Evolutionary conservation across 2,797 vertebrate genomes (phyloP).

Genomic region (Pipistrellus nathusii): DNA sequence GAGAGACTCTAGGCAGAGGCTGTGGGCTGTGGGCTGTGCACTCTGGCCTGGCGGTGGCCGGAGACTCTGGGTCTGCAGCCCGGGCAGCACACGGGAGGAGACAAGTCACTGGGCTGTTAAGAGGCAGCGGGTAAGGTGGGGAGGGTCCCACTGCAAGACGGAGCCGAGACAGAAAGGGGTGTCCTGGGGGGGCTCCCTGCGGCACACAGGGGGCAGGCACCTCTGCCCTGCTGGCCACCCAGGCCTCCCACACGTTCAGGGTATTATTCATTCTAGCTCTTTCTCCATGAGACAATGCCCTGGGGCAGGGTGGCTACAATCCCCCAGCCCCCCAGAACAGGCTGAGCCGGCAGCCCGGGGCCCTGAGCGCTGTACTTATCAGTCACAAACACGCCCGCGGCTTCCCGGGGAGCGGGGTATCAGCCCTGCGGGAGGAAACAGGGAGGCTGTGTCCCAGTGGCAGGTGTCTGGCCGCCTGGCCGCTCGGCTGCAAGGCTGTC

Average conservation of each 20-base stretch:
- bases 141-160: background rate
- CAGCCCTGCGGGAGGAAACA: constrained; percentile 7
- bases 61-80: background rate
- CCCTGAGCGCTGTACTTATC: background rate
- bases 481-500: background rate
- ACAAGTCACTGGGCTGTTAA: constrained; percentile 39
- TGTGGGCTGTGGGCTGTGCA: background rate
- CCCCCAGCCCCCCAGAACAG: background rate
- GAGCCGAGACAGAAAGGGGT: background rate
- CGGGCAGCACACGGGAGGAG: constrained; percentile 66
- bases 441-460: background rate
- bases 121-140: background rate
- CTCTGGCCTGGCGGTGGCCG: background rate
- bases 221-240: background rate
- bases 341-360: background rate
- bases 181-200: fast-evolving
- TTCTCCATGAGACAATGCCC: background rate
- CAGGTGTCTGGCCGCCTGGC: background rate
- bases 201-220: background rate
- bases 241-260: background rate
- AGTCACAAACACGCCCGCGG: background rate
- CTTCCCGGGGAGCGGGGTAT: background rate
- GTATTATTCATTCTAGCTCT: background rate
- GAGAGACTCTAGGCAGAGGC: constrained; percentile 31
- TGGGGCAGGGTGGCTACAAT: background rate